phyloP scores from a whole-genome alignment of 2,888 invertebrate genomes.

The Hofmannophila pseudospretella region DNA sequence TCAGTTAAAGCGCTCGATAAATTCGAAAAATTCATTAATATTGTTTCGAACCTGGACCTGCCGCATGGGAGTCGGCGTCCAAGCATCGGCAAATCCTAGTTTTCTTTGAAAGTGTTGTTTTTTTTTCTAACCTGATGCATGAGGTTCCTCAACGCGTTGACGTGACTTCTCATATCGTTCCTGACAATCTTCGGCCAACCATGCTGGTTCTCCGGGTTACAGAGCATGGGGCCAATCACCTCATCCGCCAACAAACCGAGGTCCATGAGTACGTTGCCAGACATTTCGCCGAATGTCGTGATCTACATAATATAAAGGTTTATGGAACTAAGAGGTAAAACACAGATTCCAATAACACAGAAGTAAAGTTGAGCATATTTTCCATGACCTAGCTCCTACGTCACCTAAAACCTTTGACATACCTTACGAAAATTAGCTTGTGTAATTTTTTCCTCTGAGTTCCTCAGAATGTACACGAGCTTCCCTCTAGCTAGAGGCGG shows the following conservation, averaged over 20 bases:
- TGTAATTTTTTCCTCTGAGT: conserved; percentile 78
- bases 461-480: conserved; percentile 87
- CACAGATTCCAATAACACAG: not conserved
- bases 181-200: conserved; percentile 86
- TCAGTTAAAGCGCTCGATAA: no score
- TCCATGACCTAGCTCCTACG: not conserved
- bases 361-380: not conserved
- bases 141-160: conserved; percentile 82
- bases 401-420: conserved; percentile 7
- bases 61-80: no score
- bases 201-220: conserved; percentile 82
- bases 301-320: conserved; percentile 34
- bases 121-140: conserved; percentile 82
- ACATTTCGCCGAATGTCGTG: conserved; percentile 84
- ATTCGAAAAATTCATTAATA: no score
- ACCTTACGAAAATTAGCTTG: conserved; percentile 73
- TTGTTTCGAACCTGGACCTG: no score
- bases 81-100: no score
- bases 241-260: conserved; percentile 83
- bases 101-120: no score
- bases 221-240: conserved; percentile 84
- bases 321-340: not conserved
- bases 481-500: conserved; percentile 80
- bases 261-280: conserved; percentile 84
- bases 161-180: conserved; percentile 83